Evolutionary conservation across 1,140 invertebrate species (phyloP), one percentile per base, ranked within the genome.

Genomic region (Pentalonia nigronervosa): DNA sequence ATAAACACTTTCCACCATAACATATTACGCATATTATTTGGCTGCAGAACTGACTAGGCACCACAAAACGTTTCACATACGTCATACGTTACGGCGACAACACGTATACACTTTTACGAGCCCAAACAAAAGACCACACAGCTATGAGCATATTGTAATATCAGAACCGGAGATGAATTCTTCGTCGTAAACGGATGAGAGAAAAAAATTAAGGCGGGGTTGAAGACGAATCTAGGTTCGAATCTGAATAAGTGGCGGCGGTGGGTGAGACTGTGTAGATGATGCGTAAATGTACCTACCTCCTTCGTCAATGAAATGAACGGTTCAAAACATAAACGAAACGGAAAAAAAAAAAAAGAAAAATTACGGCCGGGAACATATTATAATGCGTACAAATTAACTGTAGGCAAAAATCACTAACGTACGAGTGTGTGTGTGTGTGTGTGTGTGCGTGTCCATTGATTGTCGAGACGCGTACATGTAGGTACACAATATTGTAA

Each of bases 351-450:
- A n/a, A 87, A 88, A 45, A 89, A 50, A 50, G 53, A 60, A 36
- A 90, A 53, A 90, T 36, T 56, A 50, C 34, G 53, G 21, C 36
- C 30, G 17, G 41, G 20, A 45, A 45, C 36, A 2, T 11, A 89
- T 23, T 6, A 56, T 90, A 90, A 90, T 90, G 88, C 30, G 50
- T 90, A 60, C 88, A 90, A 90, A 90, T 90, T 90, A 60, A 90
- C 88, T 90, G 88, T 90, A 50, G 88, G 48, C n/a, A 90, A 90
- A 90, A 60, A 90, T 90, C 50, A 60, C 36, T 56, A 34, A 60
- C 34, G 17, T 53, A 34, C 30, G 25, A 8, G 53, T 20, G 36
- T 34, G 53, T 25, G 34, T 45, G 36, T 30, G 48, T 9, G 87
- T 11, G 87, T 36, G 83, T 86, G 76, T 81, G 76, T 83, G 76